A percentile compares a stretch with the other conserved stretches of the same genome.
phyloP scores from a whole-genome alignment of 2,113 vertebrate species.

The Tricholaema leucomelas region DNA sequence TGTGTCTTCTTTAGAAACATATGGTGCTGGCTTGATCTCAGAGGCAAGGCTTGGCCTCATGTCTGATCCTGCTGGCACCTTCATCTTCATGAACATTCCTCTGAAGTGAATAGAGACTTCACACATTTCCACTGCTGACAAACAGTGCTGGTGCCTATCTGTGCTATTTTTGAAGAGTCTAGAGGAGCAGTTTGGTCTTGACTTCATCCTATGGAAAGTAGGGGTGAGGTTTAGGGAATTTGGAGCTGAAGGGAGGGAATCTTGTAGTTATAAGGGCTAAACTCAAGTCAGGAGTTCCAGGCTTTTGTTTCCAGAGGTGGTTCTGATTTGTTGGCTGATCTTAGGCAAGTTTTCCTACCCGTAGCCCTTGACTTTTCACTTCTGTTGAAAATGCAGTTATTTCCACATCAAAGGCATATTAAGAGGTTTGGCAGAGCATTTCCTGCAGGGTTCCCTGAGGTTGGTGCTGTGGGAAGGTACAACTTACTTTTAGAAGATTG shows the following conservation, averaged over 20 bases:
- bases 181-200: background rate
- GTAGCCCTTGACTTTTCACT: background rate
- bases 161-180: background rate
- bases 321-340: background rate
- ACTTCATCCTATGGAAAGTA: background rate
- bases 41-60: background rate
- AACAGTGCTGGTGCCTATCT: background rate
- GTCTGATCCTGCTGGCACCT: background rate
- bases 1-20: background rate
- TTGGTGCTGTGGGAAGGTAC: background rate
- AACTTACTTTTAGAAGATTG: background rate
- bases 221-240: background rate
- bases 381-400: background rate
- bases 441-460: background rate
- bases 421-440: background rate
- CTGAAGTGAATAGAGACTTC: background rate
- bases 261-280: background rate
- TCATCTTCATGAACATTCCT: background rate
- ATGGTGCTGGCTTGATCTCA: background rate
- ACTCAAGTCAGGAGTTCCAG: background rate
- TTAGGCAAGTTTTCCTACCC: background rate
- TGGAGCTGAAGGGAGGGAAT: background rate
- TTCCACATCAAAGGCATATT: background rate
- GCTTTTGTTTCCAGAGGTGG: background rate
- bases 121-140: background rate